Evolutionary conservation across 1,140 invertebrate genomes (phyloP).

Genomic region (Bombus confusus): DNA sequence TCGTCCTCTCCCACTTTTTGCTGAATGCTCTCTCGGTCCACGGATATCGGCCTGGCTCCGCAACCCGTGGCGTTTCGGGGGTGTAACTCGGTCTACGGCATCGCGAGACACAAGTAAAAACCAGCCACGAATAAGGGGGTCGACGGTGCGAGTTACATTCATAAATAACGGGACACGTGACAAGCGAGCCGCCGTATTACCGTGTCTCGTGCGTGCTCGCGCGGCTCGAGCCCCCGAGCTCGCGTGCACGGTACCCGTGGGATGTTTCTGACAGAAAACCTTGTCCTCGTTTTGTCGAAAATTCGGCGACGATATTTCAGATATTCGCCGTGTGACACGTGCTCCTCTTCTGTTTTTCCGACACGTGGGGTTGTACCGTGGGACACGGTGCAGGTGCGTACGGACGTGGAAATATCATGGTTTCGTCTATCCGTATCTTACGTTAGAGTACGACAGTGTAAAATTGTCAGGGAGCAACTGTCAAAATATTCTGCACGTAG

Average conservation of each 20-base stretch:
- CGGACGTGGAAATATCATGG: neutral
- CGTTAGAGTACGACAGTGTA: neutral
- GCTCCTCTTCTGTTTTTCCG: neutral
- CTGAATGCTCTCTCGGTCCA: conserved; percentile 56
- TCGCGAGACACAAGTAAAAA: conserved; percentile 79
- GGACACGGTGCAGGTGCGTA: neutral
- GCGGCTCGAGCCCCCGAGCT: neutral
- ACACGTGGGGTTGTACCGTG: neutral
- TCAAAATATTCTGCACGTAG: neutral
- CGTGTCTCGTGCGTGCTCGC: conserved; percentile 53
- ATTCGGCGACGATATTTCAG: conserved; percentile 41
- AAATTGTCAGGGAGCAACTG: neutral
- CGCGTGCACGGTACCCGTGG: conserved; percentile 14
- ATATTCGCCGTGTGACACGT: neutral
- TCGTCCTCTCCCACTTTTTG: neutral
- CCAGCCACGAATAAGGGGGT: conserved; percentile 77
- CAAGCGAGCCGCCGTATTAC: conserved; percentile 65
- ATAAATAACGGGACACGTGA: conserved; percentile 78
- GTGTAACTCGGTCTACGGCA: conserved; percentile 45
- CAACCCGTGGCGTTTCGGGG: conserved; percentile 44
- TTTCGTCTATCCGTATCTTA: neutral
- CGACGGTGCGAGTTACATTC: conserved; percentile 69
- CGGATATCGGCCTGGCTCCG: conserved; percentile 69
- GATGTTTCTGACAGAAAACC: conserved; percentile 42
- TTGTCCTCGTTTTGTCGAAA: conserved; percentile 51